These are phyloP conservation scores for Sinocyclocheilus grahami DNA, from an alignment of 2,113 vertebrate species.

Conservation along the genomic window DNA sequence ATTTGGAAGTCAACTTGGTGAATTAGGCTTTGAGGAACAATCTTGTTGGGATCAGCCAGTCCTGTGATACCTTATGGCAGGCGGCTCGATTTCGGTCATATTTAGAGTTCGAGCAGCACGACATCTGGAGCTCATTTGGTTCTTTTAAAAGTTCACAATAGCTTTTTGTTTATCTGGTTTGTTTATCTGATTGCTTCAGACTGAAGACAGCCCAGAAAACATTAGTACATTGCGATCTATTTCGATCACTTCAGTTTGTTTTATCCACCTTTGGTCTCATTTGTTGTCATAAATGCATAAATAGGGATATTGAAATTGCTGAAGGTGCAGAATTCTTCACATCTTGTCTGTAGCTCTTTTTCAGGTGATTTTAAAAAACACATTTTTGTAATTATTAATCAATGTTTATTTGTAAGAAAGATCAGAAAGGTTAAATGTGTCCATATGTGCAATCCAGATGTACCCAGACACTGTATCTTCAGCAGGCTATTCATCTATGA, in stretches of 20 bases:
- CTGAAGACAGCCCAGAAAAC: background rate
- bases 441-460: background rate
- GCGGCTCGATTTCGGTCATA: background rate
- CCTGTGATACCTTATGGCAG: background rate
- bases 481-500: background rate
- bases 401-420: background rate
- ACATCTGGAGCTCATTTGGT: conserved; percentile 27
- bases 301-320: background rate
- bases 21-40: background rate
- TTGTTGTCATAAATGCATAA: background rate
- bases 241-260: conserved; percentile 1
- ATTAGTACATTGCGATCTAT: background rate
- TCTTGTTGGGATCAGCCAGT: background rate
- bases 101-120: background rate
- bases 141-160: background rate
- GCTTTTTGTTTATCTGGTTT: conserved; percentile 14
- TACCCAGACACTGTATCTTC: background rate
- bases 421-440: background rate
- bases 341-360: background rate
- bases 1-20: background rate
- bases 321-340: background rate
- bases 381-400: background rate
- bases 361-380: background rate
- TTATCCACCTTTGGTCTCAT: background rate
- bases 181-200: conserved; percentile 10